Evolutionary conservation across 2,888 invertebrate genomes (phyloP).

Genomic region (Margaritifera margaritifera): DNA sequence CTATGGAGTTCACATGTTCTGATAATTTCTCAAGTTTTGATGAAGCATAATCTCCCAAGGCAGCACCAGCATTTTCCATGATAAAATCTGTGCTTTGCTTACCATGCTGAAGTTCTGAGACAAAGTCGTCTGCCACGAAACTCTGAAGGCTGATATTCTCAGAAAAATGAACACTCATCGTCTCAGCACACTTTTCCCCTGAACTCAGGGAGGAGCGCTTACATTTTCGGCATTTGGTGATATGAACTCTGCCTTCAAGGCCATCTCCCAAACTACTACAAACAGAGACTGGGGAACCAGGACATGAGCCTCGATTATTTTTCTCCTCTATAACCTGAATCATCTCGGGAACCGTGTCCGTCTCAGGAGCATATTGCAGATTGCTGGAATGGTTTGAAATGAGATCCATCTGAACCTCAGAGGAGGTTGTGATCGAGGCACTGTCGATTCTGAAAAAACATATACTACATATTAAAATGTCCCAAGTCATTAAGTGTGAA

Average conservation of each 20-base stretch:
- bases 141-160: conserved; percentile 51
- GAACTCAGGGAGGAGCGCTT: conserved; percentile 45
- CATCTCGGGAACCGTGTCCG: no score
- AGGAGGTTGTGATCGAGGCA: conserved; percentile 35
- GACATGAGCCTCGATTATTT: conserved; percentile 41
- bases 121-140: conserved; percentile 45
- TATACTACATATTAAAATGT: background rate
- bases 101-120: conserved; percentile 42
- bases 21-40: no score
- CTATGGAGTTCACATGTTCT: background rate
- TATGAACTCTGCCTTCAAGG: conserved; percentile 37
- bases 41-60: background rate
- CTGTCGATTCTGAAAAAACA: conserved; percentile 29
- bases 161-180: conserved; percentile 49
- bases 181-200: conserved; percentile 54
- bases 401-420: conserved; percentile 45
- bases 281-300: conserved; percentile 61
- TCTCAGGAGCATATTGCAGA: background rate
- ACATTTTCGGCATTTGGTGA: conserved; percentile 46
- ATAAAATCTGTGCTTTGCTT: conserved; percentile 37
- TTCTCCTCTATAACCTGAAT: conserved; percentile 23
- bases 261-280: conserved; percentile 57
- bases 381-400: conserved; percentile 17
- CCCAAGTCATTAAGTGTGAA: no score
- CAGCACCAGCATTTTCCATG: conserved; percentile 34